Conservation (phyloP, 2,888 invertebrate genomes). For the Lottia gigantea region DNA sequence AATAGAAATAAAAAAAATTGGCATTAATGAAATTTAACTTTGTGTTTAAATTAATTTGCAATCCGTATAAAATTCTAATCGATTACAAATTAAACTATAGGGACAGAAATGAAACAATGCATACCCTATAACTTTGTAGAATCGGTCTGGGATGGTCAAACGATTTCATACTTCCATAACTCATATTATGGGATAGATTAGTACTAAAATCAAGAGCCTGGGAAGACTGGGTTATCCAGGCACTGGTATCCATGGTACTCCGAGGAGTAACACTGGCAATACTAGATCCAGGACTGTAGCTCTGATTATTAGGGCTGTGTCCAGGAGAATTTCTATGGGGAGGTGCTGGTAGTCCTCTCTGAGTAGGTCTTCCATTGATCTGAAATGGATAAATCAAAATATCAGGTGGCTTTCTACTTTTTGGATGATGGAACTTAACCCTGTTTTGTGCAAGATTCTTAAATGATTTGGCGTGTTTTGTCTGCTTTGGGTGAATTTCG, state of each 20-base stretch:
- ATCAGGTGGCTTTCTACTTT: too few relatives aligned
- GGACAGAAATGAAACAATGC: not conserved
- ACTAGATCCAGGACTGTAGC: conserved; percentile 45
- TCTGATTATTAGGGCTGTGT: conserved; percentile 34
- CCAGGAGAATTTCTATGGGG: conserved; percentile 15
- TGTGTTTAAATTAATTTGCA: too few relatives aligned
- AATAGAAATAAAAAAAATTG: too few relatives aligned
- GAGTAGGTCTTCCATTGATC: too few relatives aligned
- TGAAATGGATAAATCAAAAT: too few relatives aligned
- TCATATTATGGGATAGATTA: not conserved
- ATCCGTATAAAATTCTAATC: too few relatives aligned
- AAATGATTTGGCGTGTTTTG: too few relatives aligned
- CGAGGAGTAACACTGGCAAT: conserved; percentile 51
- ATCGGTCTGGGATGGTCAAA: conserved; percentile 45
- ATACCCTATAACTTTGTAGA: conserved; percentile 54
- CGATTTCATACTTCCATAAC: conserved; percentile 14
- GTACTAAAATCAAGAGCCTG: conserved; percentile 13
- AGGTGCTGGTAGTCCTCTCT: conserved; percentile 21
- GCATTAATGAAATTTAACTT: too few relatives aligned
- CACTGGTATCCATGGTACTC: conserved; percentile 40
- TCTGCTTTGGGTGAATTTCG: too few relatives aligned
- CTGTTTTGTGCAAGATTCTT: too few relatives aligned
- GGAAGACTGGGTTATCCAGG: conserved; percentile 25
- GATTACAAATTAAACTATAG: too few relatives aligned
- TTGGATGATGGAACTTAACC: too few relatives aligned